A percentile compares a stretch with the other conserved stretches of the same genome.
Evolutionary conservation across 2,888 invertebrate genomes (phyloP).

Genomic region (Drosophila paranaensis): DNA sequence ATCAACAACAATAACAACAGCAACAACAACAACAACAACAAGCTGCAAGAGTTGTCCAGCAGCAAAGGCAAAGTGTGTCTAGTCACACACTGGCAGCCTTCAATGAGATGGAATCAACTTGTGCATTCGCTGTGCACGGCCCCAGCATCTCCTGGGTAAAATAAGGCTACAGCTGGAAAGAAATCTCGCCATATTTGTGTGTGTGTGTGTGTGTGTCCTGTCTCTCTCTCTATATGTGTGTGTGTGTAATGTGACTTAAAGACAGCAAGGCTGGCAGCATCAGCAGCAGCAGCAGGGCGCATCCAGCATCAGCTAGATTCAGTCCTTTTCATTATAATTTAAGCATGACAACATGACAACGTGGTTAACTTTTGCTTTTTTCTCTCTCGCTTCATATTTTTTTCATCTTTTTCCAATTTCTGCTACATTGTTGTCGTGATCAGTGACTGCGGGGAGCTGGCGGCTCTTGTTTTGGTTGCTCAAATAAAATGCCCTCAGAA

Average conservation of each 20-base stretch:
- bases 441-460: constrained; percentile 60
- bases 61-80: constrained; percentile 44
- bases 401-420: constrained; percentile 22
- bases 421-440: constrained; percentile 63
- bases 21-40: constrained; percentile 19
- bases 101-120: constrained; percentile 74
- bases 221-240: neutral
- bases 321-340: constrained; percentile 82
- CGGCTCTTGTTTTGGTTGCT: constrained; percentile 45
- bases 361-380: constrained; percentile 79
- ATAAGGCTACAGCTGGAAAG: constrained; percentile 56
- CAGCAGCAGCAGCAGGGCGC: constrained; percentile 45
- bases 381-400: constrained; percentile 9
- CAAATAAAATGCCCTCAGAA: constrained; percentile 73
- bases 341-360: constrained; percentile 81
- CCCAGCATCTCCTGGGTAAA: constrained; percentile 54
- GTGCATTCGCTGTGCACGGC: constrained; percentile 65
- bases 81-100: constrained; percentile 58
- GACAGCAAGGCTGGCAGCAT: constrained; percentile 40
- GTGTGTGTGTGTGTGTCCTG: neutral
- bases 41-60: constrained; percentile 28
- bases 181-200: constrained; percentile 18
- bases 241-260: constrained; percentile 41
- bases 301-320: constrained; percentile 50
- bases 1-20: constrained; percentile 24